Evolutionary conservation across 2,888 invertebrate species (phyloP), one percentile per base, ranked within the genome.

Genomic region (Idaea biselata): DNA sequence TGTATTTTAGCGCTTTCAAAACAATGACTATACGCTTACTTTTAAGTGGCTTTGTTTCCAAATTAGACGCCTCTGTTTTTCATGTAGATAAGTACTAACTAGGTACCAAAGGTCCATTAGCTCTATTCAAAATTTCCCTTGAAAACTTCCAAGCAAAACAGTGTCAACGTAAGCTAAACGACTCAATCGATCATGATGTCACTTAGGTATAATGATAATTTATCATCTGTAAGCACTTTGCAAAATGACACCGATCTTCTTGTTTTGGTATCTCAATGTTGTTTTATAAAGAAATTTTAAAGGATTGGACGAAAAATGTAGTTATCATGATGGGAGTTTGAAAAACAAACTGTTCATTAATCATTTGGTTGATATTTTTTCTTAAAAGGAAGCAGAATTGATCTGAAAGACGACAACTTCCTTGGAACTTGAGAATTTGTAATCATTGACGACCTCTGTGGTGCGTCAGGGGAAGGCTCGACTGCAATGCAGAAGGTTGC

Each of bases 151-250:
- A 67, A 69, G 70, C 65, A 70, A 68, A 68, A 70, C 66, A 70
- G 60, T 62, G 57, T 55, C 66, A 63, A 63, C 73, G 72, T 74
- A 73, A 73, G 71, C 76, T 73, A 80, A 79, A 79, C 74, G 75
- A 77, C 73, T 74, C 76, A 75, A 80, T 83, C 80, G 81, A 84
- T 83, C 81, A 81, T 72, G 73, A 69, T 76, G 75, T 78, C 76
- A 75, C 76, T 79, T 76, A 76, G 72, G 79, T 74, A 74, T 81
- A 80, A 82, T 81, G 80, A 82, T 80, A 83, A 83, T 82, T 82
- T 83, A 82, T 83, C 80, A 81, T 81, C 75, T 74, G 74, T 69
- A 74, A 78, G 78, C 78, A 80, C 78, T 79, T 77, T 71, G 73
- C 73, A 76, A 76, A 80, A 77, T 76, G 70, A 70, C 67, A 62